These are phyloP conservation scores for Coryphaenoides rupestris DNA, from an alignment of 2,113 vertebrate genomes.

Conservation along the genomic window DNA sequence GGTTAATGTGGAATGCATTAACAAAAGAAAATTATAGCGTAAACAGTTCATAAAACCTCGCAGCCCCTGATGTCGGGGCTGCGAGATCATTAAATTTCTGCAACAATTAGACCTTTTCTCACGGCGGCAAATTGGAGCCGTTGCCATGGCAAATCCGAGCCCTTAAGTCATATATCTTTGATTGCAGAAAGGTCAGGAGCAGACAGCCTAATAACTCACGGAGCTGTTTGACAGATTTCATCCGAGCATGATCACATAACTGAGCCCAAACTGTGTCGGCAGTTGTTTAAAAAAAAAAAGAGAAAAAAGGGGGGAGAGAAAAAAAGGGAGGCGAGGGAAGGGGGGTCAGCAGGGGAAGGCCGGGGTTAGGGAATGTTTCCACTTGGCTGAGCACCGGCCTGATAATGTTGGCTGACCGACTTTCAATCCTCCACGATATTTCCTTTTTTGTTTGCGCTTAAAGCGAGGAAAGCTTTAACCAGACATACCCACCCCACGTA, in stretches of 20 bases:
- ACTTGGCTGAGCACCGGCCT: constrained; percentile 95
- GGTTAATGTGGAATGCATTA: constrained; percentile 96
- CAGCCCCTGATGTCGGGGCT: constrained; percentile 98
- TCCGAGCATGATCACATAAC: constrained; percentile 99
- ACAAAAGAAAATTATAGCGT: constrained; percentile 99
- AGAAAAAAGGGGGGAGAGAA: too few relatives aligned
- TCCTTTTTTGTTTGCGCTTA: constrained; percentile 33
- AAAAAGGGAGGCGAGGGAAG: constrained; percentile 92
- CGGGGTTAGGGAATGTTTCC: constrained; percentile 99
- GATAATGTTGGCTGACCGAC: constrained; percentile 95
- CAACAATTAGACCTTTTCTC: constrained; percentile 99
- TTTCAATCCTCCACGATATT: constrained; percentile 89
- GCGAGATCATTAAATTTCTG: constrained; percentile 99
- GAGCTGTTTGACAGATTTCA: constrained; percentile 99
- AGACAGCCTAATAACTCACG: constrained; percentile 99
- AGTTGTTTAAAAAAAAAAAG: constrained; percentile 86
- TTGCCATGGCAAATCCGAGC: constrained; percentile 99
- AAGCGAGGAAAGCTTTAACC: constrained; percentile 55
- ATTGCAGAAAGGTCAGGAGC: constrained; percentile 99
- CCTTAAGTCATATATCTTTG: constrained; percentile 99
- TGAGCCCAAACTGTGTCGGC: constrained; percentile 98
- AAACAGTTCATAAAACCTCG: constrained; percentile 99
- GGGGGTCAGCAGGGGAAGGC: constrained; percentile 97
- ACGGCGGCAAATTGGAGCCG: constrained; percentile 99
- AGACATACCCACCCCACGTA: too few relatives aligned